Percentiles rank a stretch among this genome's conserved stretches.
Conservation (phyloP, 2,797 vertebrate species). For the Diplodus sargus region DNA sequence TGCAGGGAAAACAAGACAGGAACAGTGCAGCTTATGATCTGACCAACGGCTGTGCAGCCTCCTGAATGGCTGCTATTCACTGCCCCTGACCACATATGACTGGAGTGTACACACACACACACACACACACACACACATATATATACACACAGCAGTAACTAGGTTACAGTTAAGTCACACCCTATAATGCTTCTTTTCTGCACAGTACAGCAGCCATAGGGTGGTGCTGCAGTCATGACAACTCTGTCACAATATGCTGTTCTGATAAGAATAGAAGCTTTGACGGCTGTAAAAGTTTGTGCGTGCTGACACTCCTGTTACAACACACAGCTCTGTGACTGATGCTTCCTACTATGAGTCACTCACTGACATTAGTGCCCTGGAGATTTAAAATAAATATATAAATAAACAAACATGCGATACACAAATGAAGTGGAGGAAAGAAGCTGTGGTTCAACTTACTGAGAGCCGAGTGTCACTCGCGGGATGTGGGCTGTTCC, state of each 20-base stretch:
- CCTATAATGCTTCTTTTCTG: conserved; percentile 58
- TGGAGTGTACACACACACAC: conserved; percentile 38
- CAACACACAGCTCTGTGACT: conserved; percentile 36
- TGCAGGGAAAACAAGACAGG: conserved; percentile 31
- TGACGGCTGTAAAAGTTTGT: conserved; percentile 61
- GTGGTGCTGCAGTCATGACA: conserved; percentile 60
- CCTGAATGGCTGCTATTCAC: conserved; percentile 79
- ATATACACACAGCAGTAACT: conserved; percentile 49
- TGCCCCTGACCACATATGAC: conserved; percentile 59
- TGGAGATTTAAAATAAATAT: background rate
- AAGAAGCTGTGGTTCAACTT: conserved; percentile 47
- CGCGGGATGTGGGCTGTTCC: conserved; percentile 53
- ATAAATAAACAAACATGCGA: too few species aligned
- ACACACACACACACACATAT: conserved; percentile 13
- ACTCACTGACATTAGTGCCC: background rate
- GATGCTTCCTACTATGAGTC: conserved; percentile 57
- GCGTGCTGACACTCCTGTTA: conserved; percentile 38
- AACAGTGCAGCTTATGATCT: conserved; percentile 26
- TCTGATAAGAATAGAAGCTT: conserved; percentile 2
- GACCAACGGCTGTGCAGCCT: conserved; percentile 48
- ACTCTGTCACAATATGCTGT: background rate
- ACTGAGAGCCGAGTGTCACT: conserved; percentile 58
- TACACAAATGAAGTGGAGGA: background rate
- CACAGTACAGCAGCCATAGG: conserved; percentile 52
- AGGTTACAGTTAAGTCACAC: conserved; percentile 72